Base-by-base conservation (phyloP, 2,113 vertebrate species). In the Syngnathoides biaculeatus region DNA sequence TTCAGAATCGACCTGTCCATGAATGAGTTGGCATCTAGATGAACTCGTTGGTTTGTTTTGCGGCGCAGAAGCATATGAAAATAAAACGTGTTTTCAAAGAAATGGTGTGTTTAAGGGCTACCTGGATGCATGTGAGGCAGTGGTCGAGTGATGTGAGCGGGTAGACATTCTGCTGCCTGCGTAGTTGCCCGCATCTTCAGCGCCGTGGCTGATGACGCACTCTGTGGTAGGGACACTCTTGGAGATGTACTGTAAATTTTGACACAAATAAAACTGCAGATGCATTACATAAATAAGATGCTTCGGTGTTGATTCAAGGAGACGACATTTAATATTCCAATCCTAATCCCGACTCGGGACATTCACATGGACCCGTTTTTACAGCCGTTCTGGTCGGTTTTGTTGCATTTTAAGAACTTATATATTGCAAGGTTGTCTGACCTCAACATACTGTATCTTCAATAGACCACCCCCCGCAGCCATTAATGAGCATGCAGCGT, bases 121-220 rank as follows among this genome's bases (percentile, higher is more conserved):
- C 87, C 96, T 97, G 90, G 96, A 98, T 0, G 94, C 94, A 72
- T 96, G 96, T 35, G 95, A 95, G 88, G 93, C 95, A 71, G 96
- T 96, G 85, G 95, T 96, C 26, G 95, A 96, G 87, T 96, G 96
- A 84, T 98, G 96, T 45, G 96, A 98, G 0, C 93, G 93, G 53
- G 96, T 97, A 17, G 95, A 98, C 86, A 95, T 95, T 79, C 93
- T 93, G 87, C 96, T 98, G 85, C 94, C 96, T 0, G 95, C 95
- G 83, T 96, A 98, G 62, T 92, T 92, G 67, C 91, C 91, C 26
- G 95, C 95, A 4, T 94, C 96, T 84, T 96, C 96, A 1, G 95
- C 93, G 90, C 95, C 94, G 70, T 96, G 95, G 74, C 94, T 93
- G 88, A 96, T 96, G 86, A 96, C 94, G 0, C 95, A 94, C 82